A percentile compares a stretch with the other conserved stretches of the same genome.
Conservation (phyloP, 2,888 invertebrate genomes). For the Folsomia candida region DNA sequence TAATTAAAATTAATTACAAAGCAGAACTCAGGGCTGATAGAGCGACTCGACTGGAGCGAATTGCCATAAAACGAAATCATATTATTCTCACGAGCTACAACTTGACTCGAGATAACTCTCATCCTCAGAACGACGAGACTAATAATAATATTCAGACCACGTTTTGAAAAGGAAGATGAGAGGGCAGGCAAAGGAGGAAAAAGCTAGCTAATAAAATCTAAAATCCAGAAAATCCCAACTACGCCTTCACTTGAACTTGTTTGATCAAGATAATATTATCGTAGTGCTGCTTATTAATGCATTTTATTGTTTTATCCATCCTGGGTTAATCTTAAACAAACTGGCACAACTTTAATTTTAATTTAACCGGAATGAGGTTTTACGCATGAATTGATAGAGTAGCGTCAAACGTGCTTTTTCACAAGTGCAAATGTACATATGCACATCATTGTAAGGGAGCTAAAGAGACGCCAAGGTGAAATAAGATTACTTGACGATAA, state of each 20-base stretch:
- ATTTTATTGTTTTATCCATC: not conserved
- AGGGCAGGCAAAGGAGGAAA: not conserved
- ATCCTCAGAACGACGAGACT: not conserved
- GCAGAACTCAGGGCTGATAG: not conserved
- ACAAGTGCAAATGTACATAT: not conserved
- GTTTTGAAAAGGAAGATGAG: not conserved
- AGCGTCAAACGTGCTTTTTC: no score
- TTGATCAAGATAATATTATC: not conserved
- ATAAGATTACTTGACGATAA: not conserved
- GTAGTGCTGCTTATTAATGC: not conserved
- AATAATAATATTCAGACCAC: not conserved
- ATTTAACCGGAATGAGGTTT: not conserved
- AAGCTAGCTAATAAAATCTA: not conserved
- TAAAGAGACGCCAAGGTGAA: not conserved
- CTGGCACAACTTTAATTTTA: not conserved
- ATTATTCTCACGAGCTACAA: not conserved
- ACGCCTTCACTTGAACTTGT: not conserved
- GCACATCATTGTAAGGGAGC: not conserved
- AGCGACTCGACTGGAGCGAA: not conserved
- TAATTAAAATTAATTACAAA: not conserved
- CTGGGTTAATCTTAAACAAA: not conserved
- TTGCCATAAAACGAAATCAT: not conserved
- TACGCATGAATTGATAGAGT: no score
- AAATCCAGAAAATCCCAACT: not conserved
- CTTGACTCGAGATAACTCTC: not conserved